Evolutionary conservation across 2,797 vertebrate genomes (phyloP).

Genomic region (Pyrocephalus nanus): DNA sequence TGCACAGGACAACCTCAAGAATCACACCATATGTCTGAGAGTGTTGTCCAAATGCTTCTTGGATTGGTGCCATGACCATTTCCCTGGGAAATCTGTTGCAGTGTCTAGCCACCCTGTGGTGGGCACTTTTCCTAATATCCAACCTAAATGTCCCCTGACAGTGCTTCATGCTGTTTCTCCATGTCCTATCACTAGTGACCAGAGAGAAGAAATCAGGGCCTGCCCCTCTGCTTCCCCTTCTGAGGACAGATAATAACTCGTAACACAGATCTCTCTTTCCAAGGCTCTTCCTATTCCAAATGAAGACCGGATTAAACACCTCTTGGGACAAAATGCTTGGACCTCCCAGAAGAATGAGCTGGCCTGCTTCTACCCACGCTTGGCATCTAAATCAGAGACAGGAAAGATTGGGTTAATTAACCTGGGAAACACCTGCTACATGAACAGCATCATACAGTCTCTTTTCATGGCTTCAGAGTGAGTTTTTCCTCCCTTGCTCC

Average conservation of each 20-base stretch:
- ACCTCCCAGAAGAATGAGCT: slow-evolving; percentile 81
- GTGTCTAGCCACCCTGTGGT: no score
- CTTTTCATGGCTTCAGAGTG: slow-evolving; percentile 86
- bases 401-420: slow-evolving; percentile 84
- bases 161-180: background rate
- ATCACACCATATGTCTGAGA: background rate
- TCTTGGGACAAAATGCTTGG: slow-evolving; percentile 82
- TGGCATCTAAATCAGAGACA: slow-evolving; percentile 81
- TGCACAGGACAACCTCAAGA: background rate
- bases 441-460: slow-evolving; percentile 85
- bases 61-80: background rate
- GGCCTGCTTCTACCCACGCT: slow-evolving; percentile 78
- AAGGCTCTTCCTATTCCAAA: slow-evolving; percentile 80
- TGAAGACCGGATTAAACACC: slow-evolving; percentile 82
- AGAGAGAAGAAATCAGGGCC: background rate
- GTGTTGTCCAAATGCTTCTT: background rate
- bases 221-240: background rate
- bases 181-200: background rate
- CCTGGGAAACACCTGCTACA: slow-evolving; percentile 84
- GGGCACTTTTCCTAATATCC: background rate
- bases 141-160: background rate
- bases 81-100: background rate
- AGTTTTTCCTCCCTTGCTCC: slow-evolving; percentile 40
- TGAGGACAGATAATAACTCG: accelerated
- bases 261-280: background rate